Evolutionary conservation across 2,888 invertebrate species (phyloP).

Genomic region (Spilosoma lubricipeda): DNA sequence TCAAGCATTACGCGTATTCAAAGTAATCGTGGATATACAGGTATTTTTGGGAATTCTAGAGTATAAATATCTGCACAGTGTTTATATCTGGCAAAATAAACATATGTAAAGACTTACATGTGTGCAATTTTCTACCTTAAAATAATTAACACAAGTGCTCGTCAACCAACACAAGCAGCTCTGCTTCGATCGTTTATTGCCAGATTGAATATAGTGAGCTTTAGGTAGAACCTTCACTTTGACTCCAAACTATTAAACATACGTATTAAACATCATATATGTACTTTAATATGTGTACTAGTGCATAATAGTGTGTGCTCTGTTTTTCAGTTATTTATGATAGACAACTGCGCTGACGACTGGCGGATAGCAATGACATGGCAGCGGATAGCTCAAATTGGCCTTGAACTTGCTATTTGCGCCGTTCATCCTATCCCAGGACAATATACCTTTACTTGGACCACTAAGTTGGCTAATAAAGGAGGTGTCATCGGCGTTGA

Average conservation of each 20-base stretch:
- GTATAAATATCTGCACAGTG: not conserved
- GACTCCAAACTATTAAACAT: no score
- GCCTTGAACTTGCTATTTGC: slow-evolving; percentile 97
- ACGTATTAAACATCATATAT: not conserved
- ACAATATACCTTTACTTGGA: slow-evolving; percentile 98
- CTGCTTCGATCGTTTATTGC: not conserved
- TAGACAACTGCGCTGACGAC: slow-evolving; percentile 99
- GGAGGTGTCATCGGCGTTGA: slow-evolving; percentile 89
- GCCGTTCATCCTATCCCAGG: slow-evolving; percentile 99
- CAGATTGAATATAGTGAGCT: not conserved
- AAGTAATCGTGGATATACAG: not conserved
- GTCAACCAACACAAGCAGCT: not conserved
- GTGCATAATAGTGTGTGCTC: not conserved
- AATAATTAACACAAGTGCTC: not conserved
- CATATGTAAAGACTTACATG: not conserved
- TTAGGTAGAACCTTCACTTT: not conserved
- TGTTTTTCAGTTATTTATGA: slow-evolving; percentile 96
- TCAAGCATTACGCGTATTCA: not conserved
- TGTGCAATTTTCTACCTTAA: not conserved
- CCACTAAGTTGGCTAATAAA: slow-evolving; percentile 97
- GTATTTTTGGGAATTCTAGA: not conserved
- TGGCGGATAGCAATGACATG: slow-evolving; percentile 99
- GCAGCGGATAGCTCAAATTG: slow-evolving; percentile 97
- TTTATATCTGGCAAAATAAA: not conserved
- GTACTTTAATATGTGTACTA: not conserved